Conservation (phyloP, 2,888 invertebrate genomes). For the Mayetiola destructor region DNA sequence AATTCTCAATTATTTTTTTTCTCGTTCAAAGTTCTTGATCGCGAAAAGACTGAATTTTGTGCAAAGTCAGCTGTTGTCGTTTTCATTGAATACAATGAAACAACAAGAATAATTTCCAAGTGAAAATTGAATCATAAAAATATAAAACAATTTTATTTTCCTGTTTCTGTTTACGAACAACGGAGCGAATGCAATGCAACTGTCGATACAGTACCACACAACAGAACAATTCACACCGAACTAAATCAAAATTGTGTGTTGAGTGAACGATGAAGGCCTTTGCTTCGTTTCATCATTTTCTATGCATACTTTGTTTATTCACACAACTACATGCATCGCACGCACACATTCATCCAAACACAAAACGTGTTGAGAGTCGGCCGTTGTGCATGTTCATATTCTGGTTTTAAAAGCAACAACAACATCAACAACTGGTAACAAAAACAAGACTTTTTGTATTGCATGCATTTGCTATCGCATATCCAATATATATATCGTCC, state of each 20-base stretch:
- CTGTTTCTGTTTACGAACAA: background rate
- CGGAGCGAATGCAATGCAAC: background rate
- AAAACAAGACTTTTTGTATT: too few relatives aligned
- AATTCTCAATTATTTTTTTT: too few relatives aligned
- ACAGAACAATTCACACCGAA: constrained; percentile 13
- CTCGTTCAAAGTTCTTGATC: too few relatives aligned
- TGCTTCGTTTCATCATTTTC: background rate
- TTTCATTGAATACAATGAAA: background rate
- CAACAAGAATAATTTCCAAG: background rate
- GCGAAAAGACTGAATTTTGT: too few relatives aligned
- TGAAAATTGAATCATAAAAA: background rate
- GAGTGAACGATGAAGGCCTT: constrained; percentile 7
- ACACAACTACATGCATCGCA: too few relatives aligned
- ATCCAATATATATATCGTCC: too few relatives aligned
- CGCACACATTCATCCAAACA: background rate
- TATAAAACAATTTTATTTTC: background rate
- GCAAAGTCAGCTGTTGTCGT: background rate
- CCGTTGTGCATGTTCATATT: background rate
- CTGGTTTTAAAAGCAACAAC: background rate
- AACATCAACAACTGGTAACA: too few relatives aligned
- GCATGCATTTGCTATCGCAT: constrained; percentile 3
- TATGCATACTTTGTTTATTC: background rate
- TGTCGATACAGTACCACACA: background rate
- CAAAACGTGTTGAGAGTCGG: too few relatives aligned
- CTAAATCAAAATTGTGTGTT: constrained; percentile 10